Percentiles rank a stretch among this genome's conserved stretches.
phyloP scores from a whole-genome alignment of 2,797 vertebrate genomes.

The Acanthurus leucopareius region DNA sequence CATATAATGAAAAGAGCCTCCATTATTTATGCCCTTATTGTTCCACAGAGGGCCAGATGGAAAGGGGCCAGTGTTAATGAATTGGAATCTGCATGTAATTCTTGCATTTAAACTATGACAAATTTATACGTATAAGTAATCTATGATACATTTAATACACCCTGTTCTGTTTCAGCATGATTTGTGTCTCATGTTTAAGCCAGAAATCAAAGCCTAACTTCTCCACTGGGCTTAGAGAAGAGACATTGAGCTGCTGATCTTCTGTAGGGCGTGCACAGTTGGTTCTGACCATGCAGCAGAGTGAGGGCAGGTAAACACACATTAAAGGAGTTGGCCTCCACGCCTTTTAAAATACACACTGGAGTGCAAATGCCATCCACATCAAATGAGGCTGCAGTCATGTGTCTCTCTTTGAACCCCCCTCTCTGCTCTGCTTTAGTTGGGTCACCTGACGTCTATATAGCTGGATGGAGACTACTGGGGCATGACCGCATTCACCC shows the following conservation, averaged over 20 bases:
- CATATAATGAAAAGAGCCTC: conserved; percentile 64
- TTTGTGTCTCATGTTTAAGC: not conserved
- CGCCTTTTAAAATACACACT: conserved; percentile 88
- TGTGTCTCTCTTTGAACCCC: conserved; percentile 71
- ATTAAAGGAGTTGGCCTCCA: conserved; percentile 65
- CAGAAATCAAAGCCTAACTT: conserved; percentile 30
- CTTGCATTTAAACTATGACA: conserved; percentile 55
- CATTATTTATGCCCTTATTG: conserved; percentile 61
- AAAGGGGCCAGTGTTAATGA: conserved; percentile 9
- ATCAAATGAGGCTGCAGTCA: conserved; percentile 71
- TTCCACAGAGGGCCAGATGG: conserved; percentile 24
- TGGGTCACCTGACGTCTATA: conserved; percentile 51
- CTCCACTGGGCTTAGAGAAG: conserved; percentile 7
- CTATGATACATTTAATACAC: not conserved
- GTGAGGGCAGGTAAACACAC: conserved; percentile 72
- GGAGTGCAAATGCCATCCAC: conserved; percentile 87
- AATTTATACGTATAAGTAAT: conserved; percentile 25
- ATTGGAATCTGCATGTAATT: conserved; percentile 32
- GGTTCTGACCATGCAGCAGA: conserved; percentile 43
- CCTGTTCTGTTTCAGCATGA: not conserved
- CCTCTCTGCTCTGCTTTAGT: conserved; percentile 40
- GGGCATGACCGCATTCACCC: conserved; percentile 27
- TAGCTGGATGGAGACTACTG: conserved; percentile 37
- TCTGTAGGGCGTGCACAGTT: conserved; percentile 31
- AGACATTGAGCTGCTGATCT: conserved; percentile 32